Conservation (phyloP, 2,888 invertebrate genomes). For the Linyphia triangularis region DNA sequence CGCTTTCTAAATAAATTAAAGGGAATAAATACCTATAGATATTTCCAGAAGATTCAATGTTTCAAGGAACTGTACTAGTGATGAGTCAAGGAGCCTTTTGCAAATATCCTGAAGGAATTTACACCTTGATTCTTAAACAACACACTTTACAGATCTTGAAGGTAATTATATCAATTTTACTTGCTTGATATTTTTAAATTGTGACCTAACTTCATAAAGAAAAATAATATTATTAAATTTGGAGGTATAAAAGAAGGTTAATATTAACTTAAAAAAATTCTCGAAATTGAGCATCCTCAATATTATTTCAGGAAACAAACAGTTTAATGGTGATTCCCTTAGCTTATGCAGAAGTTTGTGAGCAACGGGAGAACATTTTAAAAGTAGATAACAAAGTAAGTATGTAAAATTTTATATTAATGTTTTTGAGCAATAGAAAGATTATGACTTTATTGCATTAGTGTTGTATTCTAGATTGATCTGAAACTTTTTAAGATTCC, state of each 20-base stretch:
- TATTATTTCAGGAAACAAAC: slow-evolving; percentile 28
- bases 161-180: neutral
- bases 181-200: neutral
- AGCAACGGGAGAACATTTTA: neutral
- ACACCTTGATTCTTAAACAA: slow-evolving; percentile 4
- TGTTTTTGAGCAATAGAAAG: neutral
- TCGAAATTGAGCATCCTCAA: neutral
- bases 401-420: neutral
- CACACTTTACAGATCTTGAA: neutral
- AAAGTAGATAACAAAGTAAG: slow-evolving; percentile 50
- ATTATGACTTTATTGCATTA: neutral
- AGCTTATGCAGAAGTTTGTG: slow-evolving; percentile 13
- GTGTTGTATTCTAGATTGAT: neutral
- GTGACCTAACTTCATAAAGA: neutral
- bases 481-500: no score
- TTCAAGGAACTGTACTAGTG: slow-evolving; percentile 7
- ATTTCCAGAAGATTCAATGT: neutral
- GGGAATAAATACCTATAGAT: neutral
- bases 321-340: slow-evolving; percentile 18
- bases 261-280: neutral
- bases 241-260: no score
- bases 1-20: neutral
- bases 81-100: slow-evolving; percentile 47
- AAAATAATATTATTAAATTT: neutral
- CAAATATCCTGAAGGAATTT: slow-evolving; percentile 38